Evolutionary conservation across 2,113 vertebrate species (phyloP).

Genomic region (Fregata magnificens): DNA sequence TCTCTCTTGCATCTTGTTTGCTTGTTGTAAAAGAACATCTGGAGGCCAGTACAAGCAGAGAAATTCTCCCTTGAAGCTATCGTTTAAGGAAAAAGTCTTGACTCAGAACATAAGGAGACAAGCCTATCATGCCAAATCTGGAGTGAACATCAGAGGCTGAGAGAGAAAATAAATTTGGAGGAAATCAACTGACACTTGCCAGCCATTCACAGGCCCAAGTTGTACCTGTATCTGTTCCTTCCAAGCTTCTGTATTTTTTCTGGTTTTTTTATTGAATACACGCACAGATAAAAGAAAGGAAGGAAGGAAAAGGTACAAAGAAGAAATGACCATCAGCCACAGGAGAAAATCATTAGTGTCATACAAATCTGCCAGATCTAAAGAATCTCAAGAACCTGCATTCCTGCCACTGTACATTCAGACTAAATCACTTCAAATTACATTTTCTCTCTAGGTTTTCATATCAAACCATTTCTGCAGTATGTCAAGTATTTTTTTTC

Average conservation of each 20-base stretch:
- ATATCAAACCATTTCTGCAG: background rate
- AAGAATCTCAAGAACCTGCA: background rate
- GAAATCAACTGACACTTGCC: background rate
- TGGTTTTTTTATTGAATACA: background rate
- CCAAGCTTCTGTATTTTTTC: background rate
- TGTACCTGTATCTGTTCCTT: background rate
- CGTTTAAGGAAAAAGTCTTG: background rate
- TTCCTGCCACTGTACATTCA: background rate
- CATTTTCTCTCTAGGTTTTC: background rate
- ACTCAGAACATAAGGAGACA: fast-evolving
- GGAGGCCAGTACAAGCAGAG: background rate
- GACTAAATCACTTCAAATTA: background rate
- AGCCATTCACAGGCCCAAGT: background rate
- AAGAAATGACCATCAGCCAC: background rate
- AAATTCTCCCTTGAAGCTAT: background rate
- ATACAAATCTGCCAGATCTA: background rate
- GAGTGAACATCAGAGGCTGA: background rate
- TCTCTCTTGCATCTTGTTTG: background rate
- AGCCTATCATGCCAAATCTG: background rate
- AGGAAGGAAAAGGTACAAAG: background rate
- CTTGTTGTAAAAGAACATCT: background rate
- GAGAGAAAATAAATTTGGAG: background rate
- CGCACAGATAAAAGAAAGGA: background rate
- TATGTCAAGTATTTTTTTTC: background rate
- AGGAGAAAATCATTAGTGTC: background rate